A percentile compares a stretch with the other conserved stretches of the same genome.
These are phyloP conservation scores for Oxygymnocypris stewartii DNA, from an alignment of 2,113 vertebrate genomes.

Conservation along the genomic window DNA sequence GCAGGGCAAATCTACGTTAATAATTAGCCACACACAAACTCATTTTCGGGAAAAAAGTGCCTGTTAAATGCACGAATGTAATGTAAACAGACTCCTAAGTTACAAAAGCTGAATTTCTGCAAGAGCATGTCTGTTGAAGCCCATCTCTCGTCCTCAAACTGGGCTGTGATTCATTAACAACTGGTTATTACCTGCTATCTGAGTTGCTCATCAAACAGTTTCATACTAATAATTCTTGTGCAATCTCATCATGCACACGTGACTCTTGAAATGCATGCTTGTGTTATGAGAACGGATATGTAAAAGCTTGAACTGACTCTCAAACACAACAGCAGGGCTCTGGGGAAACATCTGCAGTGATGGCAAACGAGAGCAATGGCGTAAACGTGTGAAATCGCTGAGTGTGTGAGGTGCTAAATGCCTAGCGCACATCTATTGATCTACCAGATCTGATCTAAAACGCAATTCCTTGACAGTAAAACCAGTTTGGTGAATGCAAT, in stretches of 20 bases:
- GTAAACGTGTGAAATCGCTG: conserved; percentile 42
- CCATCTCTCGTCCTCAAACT: neutral
- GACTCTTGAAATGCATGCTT: neutral
- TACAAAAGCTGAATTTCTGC: neutral
- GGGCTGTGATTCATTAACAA: neutral
- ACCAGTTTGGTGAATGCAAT: conserved; percentile 4
- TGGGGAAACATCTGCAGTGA: conserved; percentile 7
- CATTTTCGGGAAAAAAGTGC: neutral
- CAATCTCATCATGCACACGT: neutral
- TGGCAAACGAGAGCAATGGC: conserved; percentile 25
- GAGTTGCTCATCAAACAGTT: neutral
- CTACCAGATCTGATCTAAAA: neutral
- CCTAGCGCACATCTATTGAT: conserved; percentile 18
- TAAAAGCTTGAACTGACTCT: neutral
- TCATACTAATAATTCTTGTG: neutral
- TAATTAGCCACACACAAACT: conserved; percentile 35
- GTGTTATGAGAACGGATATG: neutral
- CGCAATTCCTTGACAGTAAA: neutral
- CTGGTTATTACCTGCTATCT: neutral
- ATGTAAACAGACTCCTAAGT: neutral
- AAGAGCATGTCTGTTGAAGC: neutral
- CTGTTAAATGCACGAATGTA: neutral
- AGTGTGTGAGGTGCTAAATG: conserved; percentile 22
- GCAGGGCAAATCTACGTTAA: neutral
- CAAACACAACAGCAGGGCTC: neutral